phyloP scores from a whole-genome alignment of 2,113 vertebrate species.

The Paradisaea rubra region DNA sequence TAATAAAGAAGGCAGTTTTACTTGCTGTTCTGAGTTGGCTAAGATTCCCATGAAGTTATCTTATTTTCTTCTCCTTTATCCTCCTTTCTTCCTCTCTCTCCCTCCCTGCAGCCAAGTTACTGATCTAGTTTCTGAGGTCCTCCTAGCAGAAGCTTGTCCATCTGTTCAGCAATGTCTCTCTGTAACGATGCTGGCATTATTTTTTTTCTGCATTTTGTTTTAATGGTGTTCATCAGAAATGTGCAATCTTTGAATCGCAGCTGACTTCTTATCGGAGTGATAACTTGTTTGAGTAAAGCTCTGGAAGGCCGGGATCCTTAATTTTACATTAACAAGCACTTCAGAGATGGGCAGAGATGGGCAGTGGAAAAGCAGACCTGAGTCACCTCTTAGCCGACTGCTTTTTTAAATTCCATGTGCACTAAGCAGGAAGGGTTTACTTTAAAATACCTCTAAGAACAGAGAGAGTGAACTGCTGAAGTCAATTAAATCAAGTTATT shows the following conservation, averaged over 20 bases:
- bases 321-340: slow-evolving; percentile 2
- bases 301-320: background rate
- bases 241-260: background rate
- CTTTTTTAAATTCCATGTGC: background rate
- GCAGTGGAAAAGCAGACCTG: background rate
- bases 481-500: background rate
- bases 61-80: background rate
- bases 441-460: background rate
- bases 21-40: background rate
- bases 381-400: background rate
- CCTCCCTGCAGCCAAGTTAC: background rate
- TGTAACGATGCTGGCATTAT: background rate
- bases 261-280: background rate
- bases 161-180: background rate
- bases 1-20: background rate
- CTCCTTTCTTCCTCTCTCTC: background rate
- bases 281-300: background rate
- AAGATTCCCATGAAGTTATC: background rate
- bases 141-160: slow-evolving; percentile 6
- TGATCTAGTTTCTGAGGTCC: background rate
- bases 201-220: background rate
- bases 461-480: background rate
- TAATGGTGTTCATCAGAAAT: background rate
- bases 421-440: background rate
- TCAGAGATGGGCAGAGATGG: background rate